These are phyloP conservation scores for Ricordea florida DNA, from an alignment of 92 coral and sea anemone genomes.

Conservation along the genomic window DNA sequence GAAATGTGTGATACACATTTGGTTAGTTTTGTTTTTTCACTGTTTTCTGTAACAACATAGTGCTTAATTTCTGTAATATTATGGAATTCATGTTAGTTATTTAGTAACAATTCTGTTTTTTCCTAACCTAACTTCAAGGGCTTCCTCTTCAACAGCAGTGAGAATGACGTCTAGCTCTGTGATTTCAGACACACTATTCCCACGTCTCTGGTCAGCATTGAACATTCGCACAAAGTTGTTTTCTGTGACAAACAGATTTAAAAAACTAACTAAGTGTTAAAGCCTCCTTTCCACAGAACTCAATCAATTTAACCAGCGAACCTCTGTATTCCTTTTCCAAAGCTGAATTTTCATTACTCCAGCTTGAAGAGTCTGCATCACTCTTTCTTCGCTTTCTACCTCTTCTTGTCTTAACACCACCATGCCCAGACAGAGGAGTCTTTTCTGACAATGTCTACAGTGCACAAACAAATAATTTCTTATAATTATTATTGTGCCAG, in stretches of 20 bases:
- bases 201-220: conserved; percentile 91
- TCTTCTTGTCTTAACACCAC: conserved; percentile 1
- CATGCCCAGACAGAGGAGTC: conserved; percentile 37
- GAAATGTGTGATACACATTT: not conserved
- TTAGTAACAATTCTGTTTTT: not conserved
- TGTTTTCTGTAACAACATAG: not conserved
- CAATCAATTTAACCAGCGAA: not conserved
- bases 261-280: not conserved
- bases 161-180: conserved; percentile 89
- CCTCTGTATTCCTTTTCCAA: conserved; percentile 22
- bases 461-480: not conserved
- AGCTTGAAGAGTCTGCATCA: not conserved
- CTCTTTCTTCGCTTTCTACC: not conserved
- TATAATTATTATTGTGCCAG: too few species aligned
- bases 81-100: not conserved
- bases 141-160: conserved; percentile 83
- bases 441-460: not conserved
- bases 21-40: not conserved
- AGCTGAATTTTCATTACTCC: not conserved
- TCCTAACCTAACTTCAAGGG: conserved; percentile 77
- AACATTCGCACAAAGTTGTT: conserved; percentile 88
- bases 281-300: not conserved
- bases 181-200: conserved; percentile 65
- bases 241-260: conserved; percentile 22
- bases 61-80: not conserved